Base-by-base conservation (phyloP, 2,888 invertebrate genomes). In the Psylliodes chrysocephalus region DNA sequence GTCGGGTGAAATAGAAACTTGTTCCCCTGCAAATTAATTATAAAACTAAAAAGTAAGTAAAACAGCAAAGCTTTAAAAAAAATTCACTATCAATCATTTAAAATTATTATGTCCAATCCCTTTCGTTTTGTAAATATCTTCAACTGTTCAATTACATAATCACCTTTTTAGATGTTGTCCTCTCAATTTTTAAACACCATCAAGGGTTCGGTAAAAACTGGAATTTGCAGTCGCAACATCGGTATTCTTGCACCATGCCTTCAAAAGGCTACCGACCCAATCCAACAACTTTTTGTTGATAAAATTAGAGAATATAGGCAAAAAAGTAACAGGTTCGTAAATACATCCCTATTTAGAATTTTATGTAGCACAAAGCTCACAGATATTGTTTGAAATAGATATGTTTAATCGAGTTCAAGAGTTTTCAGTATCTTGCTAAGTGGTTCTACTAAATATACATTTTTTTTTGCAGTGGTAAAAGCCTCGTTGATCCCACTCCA, bases 221-320 rank as follows among this genome's bases (percentile, higher is more conserved):
- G 76, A 10, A 82, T 88, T 68, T 83, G 88, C 71, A 82, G 85
- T 71, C 87, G 87, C 56, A 93, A 91, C 81, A 83, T 94, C 75
- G 93, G 92, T 60, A 86, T 93, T 47, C 82, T 89, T 52, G 90
- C 90, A 42, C 89, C 90, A 51, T 86, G 84, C 25, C 78, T 90
- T 35, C 88, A 87, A 76, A 92, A 91, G 80, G 91, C 89, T 1
- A 83, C 86, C 1, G 97, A 98, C 81, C 96, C 97, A 2, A 94
- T 98, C 77, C 97, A 97, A 82, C 92, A 96, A 82, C 84, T 97
- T 53, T 98, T 98, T 82, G 81, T 97, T 35, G 94, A 96, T 72
- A 96, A 97, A 88, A 87, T 97, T 72, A 87, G 90, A 68, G 96
- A 96, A 84, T 98, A 95, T 85, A 91, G 89, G 79, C 85, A 90